Percentiles rank a stretch among this genome's conserved stretches.
Evolutionary conservation across 2,888 invertebrate genomes (phyloP).

Genomic region (Luperina nickerlii): DNA sequence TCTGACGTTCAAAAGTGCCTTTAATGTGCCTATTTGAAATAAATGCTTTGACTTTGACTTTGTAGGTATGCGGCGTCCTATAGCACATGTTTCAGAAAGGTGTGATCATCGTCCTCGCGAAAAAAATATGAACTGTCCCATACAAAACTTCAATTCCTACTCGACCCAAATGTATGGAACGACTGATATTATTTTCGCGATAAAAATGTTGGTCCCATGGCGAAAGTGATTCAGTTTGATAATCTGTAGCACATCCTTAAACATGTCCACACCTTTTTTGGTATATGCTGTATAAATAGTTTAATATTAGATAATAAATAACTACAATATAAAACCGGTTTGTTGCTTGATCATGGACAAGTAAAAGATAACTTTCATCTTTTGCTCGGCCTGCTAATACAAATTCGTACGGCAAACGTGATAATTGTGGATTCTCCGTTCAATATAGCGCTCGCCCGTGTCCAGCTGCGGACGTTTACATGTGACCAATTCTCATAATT

Average conservation of each 20-base stretch:
- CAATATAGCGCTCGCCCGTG: neutral
- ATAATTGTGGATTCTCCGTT: conserved; percentile 21
- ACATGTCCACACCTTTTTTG: neutral
- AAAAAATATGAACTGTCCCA: neutral
- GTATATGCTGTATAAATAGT: neutral
- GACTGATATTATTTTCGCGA: neutral
- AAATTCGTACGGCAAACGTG: conserved; percentile 3
- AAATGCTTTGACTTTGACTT: too few relatives aligned
- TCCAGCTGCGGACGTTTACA: neutral
- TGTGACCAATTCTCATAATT: neutral
- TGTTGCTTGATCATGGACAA: neutral
- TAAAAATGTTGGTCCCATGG: neutral
- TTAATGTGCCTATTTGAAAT: too few relatives aligned
- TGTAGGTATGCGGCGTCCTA: neutral
- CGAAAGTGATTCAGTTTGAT: neutral
- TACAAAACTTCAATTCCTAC: neutral
- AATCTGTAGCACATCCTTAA: neutral
- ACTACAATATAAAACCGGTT: neutral
- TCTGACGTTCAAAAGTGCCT: too few relatives aligned
- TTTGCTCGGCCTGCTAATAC: neutral
- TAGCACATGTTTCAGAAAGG: neutral
- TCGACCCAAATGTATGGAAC: neutral
- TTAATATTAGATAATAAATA: neutral
- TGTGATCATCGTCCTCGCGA: neutral
- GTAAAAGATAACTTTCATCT: neutral